Percentiles rank a stretch among this genome's conserved stretches.
Conservation (phyloP, 1,140 invertebrate genomes). For the Globodera rostochiensis region DNA sequence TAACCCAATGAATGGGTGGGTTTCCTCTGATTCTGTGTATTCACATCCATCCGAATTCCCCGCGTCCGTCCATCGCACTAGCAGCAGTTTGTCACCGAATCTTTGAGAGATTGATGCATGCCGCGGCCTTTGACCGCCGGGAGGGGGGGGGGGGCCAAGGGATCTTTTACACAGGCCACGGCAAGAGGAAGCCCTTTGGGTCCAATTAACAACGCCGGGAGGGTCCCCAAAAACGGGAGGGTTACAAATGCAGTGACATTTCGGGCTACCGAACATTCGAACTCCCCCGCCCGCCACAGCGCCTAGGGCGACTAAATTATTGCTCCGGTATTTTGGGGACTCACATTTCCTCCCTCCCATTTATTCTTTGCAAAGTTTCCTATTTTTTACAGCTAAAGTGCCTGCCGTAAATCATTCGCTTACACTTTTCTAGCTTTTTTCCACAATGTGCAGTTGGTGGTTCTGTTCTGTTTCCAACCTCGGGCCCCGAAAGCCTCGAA, state of each 20-base stretch:
- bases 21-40: no score
- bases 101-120: background rate
- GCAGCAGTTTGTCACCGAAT: background rate
- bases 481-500: no score
- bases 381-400: background rate
- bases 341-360: background rate
- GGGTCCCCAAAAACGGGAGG: slow-evolving; percentile 17
- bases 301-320: background rate
- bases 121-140: background rate
- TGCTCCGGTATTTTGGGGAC: background rate
- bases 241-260: background rate
- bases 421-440: no score
- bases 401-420: no score
- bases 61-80: background rate
- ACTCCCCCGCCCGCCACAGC: background rate
- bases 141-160: background rate
- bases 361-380: background rate
- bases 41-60: no score
- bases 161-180: background rate
- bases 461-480: no score
- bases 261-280: background rate
- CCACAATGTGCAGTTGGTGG: no score
- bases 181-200: background rate
- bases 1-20: no score
- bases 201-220: slow-evolving; percentile 20